Conservation (phyloP, 2,113 vertebrate genomes). For the Athene cunicularia region DNA sequence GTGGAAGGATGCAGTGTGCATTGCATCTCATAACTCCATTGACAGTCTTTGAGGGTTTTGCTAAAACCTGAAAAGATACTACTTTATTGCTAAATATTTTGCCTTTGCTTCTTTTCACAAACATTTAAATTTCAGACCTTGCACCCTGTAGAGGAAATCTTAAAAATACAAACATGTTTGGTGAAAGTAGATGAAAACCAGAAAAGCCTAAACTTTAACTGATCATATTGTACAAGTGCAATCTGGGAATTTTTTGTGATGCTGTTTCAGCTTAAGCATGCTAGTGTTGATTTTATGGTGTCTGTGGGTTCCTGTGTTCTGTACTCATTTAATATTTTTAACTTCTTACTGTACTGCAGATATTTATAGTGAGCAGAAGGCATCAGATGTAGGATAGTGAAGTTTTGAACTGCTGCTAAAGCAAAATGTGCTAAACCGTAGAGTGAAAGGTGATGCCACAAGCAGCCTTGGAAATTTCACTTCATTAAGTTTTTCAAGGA, state of each 20-base stretch:
- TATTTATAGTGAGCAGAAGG: neutral
- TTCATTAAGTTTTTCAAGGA: neutral
- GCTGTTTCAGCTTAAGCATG: neutral
- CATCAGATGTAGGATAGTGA: conserved; percentile 16
- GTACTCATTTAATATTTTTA: neutral
- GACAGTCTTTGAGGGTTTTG: neutral
- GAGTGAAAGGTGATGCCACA: conserved; percentile 25
- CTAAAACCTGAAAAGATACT: neutral
- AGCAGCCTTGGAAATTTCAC: neutral
- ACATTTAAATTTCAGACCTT: neutral
- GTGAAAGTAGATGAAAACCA: neutral
- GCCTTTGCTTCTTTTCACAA: neutral
- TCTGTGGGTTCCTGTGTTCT: neutral
- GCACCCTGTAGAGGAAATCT: neutral
- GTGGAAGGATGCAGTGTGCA: neutral
- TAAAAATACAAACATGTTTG: neutral
- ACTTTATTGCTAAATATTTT: neutral
- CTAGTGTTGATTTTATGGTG: neutral
- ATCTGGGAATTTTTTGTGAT: neutral
- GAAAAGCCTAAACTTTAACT: neutral
- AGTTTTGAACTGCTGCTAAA: conserved; percentile 34
- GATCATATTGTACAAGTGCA: neutral
- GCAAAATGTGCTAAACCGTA: conserved; percentile 14
- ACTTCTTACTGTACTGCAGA: neutral
- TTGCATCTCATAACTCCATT: neutral